Evolutionary conservation across 1,140 invertebrate species (phyloP).

Genomic region (Magallana angulata): DNA sequence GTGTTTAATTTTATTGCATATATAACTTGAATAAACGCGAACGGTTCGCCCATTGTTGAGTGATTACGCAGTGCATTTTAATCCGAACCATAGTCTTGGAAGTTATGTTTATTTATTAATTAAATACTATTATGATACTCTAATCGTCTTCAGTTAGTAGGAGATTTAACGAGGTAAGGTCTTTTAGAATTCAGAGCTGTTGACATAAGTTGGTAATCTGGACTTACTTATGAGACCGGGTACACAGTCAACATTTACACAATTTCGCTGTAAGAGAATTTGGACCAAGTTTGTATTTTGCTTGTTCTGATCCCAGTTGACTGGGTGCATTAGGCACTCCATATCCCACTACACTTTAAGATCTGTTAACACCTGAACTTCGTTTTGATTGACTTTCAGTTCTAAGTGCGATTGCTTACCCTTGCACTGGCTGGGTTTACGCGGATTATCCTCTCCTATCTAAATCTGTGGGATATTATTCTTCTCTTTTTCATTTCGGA

Average conservation of each 20-base stretch:
- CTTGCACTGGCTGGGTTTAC: background rate
- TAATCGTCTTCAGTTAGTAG: constrained; percentile 1
- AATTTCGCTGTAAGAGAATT: constrained; percentile 9
- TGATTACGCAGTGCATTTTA: background rate
- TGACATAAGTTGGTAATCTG: constrained; percentile 25
- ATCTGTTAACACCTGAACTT: constrained; percentile 6
- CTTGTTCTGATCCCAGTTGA: background rate
- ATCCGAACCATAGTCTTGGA: constrained; percentile 30
- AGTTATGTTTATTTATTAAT: constrained; percentile 32
- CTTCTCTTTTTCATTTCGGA: background rate
- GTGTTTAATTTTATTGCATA: constrained; percentile 15
- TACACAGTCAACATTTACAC: constrained; percentile 16
- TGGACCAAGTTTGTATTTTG: constrained; percentile 20
- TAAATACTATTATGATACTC: constrained; percentile 27
- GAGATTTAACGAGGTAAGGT: constrained; percentile 23
- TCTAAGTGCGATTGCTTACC: background rate
- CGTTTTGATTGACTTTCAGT: background rate
- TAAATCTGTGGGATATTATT: background rate
- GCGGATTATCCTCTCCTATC: constrained; percentile 2
- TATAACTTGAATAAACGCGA: constrained; percentile 22
- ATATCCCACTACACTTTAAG: background rate
- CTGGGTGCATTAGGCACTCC: background rate
- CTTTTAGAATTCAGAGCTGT: background rate
- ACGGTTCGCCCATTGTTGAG: background rate
- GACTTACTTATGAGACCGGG: constrained; percentile 3